Evolutionary conservation across 2,797 vertebrate species (phyloP).

Genomic region (Gallirallus australis): DNA sequence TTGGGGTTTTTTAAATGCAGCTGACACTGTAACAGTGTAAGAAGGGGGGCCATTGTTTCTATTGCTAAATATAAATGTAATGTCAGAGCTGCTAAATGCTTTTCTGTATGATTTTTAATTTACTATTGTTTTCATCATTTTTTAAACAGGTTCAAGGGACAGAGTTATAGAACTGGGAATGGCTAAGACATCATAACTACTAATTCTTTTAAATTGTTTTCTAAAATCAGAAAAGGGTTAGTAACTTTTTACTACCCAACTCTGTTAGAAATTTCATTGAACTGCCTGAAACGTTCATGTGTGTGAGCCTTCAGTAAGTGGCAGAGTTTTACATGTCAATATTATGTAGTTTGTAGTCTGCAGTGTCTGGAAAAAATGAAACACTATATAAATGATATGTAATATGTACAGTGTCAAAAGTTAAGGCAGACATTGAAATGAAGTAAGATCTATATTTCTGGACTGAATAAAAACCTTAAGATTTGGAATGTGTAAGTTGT

Average conservation of each 20-base stretch:
- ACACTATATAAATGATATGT: constrained; percentile 81
- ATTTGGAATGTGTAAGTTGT: constrained; percentile 75
- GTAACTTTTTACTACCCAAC: constrained; percentile 77
- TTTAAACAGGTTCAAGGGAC: constrained; percentile 85
- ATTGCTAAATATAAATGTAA: constrained; percentile 68
- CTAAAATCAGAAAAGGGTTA: constrained; percentile 80
- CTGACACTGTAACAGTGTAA: constrained; percentile 69
- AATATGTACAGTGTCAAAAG: constrained; percentile 80
- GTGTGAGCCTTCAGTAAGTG: constrained; percentile 81
- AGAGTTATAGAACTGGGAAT: constrained; percentile 84
- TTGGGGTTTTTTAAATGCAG: constrained; percentile 50
- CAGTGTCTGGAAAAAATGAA: constrained; percentile 80
- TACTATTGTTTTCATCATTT: constrained; percentile 79
- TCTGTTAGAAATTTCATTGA: constrained; percentile 82
- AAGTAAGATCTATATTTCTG: constrained; percentile 78
- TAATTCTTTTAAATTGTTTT: constrained; percentile 83
- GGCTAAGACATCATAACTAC: constrained; percentile 83
- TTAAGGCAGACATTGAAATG: constrained; percentile 78
- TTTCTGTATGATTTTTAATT: constrained; percentile 78
- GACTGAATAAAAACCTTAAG: constrained; percentile 78
- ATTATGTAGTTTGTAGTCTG: constrained; percentile 81
- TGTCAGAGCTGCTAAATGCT: constrained; percentile 70
- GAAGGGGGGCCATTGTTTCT: constrained; percentile 64
- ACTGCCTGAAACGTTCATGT: constrained; percentile 81
- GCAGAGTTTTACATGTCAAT: constrained; percentile 80